Base-by-base conservation (phyloP, 1,140 invertebrate genomes). In the Drosophila simulans region DNA sequence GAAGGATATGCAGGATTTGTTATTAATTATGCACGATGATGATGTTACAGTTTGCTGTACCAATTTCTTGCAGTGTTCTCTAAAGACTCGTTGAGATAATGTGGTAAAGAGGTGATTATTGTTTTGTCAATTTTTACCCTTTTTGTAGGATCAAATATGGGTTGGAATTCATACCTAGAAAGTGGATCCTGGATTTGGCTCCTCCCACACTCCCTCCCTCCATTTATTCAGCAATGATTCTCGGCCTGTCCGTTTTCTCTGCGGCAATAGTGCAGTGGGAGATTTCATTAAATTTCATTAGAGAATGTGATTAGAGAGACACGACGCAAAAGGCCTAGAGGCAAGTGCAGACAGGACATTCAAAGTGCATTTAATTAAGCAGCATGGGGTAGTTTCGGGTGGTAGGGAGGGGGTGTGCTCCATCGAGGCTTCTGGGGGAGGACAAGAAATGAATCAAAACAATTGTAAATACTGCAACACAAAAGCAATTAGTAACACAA, bases 401-500 rank as follows among this genome's bases (percentile, higher is more conserved):
- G 49, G 1, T 45, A 1, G 39, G 37, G 17, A 1, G 22, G 34
- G 37, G 7, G 0, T 1, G 27, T 27, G 27, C 27, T 5, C 5
- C 27, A 27, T 27, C 27, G 27, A 27, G 17, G 12, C 22, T 4
- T 20, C 11, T 31, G 22, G 51, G 58, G 17, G 13, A 34, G 13
- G 37, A 72, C 59, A 72, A 88, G 83, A 88, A 86, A 86, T 86
- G 83, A 86, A 86, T 86, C 83, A 86, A 86, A 88, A 86, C 84
- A 86, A 86, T 86, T 86, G 83, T 86, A 86, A 86, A 86, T 86
- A 86, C 70, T 88, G 83, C 80, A 86, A 88, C 83, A 88, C 83
- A 86, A 86, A 86, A 86, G 83, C 83, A 86, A 86, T 86, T 86
- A 86, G 83, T 86, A 83, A 88, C 83, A 86, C 83, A 86, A 86